Conservation (phyloP, 2,113 vertebrate genomes). For the Drymodes brunneopygia region DNA sequence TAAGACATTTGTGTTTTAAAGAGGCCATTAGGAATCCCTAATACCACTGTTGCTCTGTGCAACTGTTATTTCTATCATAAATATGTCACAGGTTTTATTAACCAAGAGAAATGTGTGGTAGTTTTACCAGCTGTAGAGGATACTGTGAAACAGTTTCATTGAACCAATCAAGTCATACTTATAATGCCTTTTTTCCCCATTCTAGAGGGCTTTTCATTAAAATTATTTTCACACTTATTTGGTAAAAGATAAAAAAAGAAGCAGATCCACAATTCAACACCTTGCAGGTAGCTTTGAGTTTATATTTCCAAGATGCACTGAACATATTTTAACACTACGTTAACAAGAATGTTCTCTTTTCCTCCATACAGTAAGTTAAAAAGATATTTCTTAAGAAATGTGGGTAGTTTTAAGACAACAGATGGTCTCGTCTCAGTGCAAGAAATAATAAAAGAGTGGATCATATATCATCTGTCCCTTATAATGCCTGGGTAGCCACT, state of each 20-base stretch:
- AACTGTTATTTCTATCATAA: constrained; percentile 18
- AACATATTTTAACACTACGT: fast-evolving
- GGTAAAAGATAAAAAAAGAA: neutral
- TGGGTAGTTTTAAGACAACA: neutral
- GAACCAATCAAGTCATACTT: neutral
- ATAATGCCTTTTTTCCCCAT: neutral
- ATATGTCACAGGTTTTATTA: constrained; percentile 11
- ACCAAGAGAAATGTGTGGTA: neutral
- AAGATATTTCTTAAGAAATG: neutral
- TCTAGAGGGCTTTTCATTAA: neutral
- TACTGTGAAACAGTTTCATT: neutral
- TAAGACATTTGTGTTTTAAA: neutral
- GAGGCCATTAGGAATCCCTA: neutral
- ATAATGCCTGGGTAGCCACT: neutral
- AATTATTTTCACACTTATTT: neutral
- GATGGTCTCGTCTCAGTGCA: neutral
- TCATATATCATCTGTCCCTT: neutral
- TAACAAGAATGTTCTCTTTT: neutral
- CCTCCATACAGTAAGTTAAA: neutral
- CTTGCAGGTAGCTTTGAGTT: neutral
- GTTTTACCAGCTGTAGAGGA: constrained; percentile 1
- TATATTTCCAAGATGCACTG: neutral
- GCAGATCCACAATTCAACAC: neutral
- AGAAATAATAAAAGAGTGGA: neutral
- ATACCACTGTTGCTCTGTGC: neutral